phyloP scores from a whole-genome alignment of 2,797 vertebrate species.

The Trachops cirrhosus region DNA sequence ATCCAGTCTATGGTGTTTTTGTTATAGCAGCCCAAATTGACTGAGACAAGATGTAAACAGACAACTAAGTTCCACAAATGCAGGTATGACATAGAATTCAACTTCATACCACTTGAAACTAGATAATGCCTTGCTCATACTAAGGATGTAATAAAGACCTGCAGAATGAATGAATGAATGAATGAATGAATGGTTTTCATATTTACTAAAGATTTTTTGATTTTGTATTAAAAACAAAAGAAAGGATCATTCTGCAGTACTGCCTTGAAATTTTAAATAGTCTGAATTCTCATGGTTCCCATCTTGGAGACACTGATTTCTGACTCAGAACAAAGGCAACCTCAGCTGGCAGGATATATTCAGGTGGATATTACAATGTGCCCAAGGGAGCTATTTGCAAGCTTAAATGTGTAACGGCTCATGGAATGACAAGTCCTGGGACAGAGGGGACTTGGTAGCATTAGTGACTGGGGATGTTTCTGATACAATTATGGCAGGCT shows the following conservation, averaged over 20 bases:
- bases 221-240: background rate
- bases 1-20: too few relatives aligned
- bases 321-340: background rate
- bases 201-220: background rate
- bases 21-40: too few relatives aligned
- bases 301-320: background rate
- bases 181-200: background rate
- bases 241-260: background rate
- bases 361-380: background rate
- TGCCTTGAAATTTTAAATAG: constrained; percentile 41
- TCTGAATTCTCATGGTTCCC: background rate
- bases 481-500: background rate
- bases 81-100: background rate
- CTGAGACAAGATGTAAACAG: background rate
- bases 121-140: background rate
- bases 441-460: background rate
- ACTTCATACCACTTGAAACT: background rate
- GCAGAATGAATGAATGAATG: background rate
- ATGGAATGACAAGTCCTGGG: background rate
- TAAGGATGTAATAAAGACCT: background rate
- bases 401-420: background rate
- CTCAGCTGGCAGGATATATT: background rate
- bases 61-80: background rate
- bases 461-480: background rate
- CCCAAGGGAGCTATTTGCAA: background rate